Conservation (phyloP, 2,888 invertebrate species). For the Isotomurus palustris region DNA sequence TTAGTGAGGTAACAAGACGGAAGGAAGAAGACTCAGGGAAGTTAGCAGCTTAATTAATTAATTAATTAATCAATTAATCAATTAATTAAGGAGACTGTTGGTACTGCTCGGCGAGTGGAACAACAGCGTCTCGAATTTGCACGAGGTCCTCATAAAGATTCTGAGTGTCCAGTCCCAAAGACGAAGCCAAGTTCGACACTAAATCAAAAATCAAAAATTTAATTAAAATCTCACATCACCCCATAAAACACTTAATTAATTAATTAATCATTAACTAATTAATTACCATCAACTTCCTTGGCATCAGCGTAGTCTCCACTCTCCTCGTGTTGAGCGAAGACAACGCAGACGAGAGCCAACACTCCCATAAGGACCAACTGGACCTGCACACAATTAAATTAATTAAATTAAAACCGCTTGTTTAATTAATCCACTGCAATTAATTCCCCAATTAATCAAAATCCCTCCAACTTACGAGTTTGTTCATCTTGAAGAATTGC, state of each 20-base stretch:
- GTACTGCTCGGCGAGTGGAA: slow-evolving; percentile 10
- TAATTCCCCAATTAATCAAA: not conserved
- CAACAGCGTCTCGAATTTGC: slow-evolving; percentile 21
- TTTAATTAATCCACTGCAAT: not conserved
- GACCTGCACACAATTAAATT: not conserved
- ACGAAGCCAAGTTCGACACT: slow-evolving; percentile 15
- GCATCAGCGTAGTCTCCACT: too few species aligned
- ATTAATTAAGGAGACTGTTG: not conserved
- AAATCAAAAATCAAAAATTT: not conserved
- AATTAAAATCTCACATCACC: too few species aligned
- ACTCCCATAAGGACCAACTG: not conserved
- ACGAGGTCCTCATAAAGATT: slow-evolving; percentile 25
- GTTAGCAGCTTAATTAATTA: too few species aligned
- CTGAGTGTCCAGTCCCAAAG: slow-evolving; percentile 22
- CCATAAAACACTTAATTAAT: too few species aligned
- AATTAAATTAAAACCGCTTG: not conserved
- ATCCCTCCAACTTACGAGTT: not conserved
- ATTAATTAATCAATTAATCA: too few species aligned
- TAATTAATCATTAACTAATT: not conserved
- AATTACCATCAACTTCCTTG: not conserved
- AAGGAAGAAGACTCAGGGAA: too few species aligned
- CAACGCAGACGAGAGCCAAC: slow-evolving; percentile 4
- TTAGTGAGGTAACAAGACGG: too few species aligned
- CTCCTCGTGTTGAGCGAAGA: too few species aligned
- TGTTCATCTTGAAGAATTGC: slow-evolving; percentile 7